Conservation (phyloP, 2,113 vertebrate species). For the Sphyrna mokarran region DNA sequence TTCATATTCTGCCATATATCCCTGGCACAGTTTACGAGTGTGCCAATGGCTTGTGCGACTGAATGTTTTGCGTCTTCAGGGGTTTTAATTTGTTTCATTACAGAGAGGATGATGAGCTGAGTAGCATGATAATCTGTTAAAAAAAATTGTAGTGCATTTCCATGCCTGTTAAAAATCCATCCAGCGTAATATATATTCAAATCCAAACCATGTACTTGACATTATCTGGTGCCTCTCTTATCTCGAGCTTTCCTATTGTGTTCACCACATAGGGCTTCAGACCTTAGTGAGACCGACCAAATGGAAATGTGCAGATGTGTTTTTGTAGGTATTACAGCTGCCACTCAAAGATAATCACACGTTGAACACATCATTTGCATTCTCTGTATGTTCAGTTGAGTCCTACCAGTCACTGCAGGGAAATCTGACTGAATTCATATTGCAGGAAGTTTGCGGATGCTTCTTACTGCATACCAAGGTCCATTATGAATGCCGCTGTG, state of each 20-base stretch:
- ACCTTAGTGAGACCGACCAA: not conserved
- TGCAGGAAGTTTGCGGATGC: not conserved
- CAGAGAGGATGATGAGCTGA: not conserved
- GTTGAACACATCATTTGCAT: not conserved
- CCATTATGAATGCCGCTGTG: not conserved
- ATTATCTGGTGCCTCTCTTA: conserved; percentile 10
- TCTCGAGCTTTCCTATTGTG: conserved; percentile 1
- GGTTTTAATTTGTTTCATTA: not conserved
- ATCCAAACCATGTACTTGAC: conserved; percentile 28
- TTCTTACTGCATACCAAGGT: not conserved
- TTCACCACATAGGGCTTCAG: conserved; percentile 16
- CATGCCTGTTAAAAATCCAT: conserved; percentile 27
- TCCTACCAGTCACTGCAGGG: not conserved
- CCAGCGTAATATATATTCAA: conserved; percentile 7
- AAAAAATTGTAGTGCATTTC: conserved; percentile 17
- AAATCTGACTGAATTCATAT: not conserved
- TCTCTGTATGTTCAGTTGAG: not conserved
- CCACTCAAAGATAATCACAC: conserved; percentile 27
- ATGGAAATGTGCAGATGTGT: conserved; percentile 24
- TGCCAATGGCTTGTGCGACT: not conserved
- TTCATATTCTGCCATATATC: not conserved
- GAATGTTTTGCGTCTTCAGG: not conserved
- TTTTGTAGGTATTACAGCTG: conserved; percentile 19
- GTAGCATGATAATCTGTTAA: not conserved
- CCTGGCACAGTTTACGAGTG: not conserved